Conservation (phyloP, 2,888 invertebrate species). For the Sipha maydis region DNA sequence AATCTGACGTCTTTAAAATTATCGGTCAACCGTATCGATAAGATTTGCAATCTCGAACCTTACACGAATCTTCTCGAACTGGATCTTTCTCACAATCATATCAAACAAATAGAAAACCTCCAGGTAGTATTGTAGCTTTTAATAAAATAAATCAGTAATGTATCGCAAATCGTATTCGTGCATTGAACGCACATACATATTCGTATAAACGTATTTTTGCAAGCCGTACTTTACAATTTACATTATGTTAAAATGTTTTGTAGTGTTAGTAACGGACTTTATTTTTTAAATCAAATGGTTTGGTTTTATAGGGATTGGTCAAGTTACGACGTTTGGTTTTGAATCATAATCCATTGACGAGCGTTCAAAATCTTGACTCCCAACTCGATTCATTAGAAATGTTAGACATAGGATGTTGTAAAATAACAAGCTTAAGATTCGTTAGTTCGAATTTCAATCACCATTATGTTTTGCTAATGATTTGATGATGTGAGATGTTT, state of each 20-base stretch:
- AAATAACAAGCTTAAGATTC: conserved; percentile 32
- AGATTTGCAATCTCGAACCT: conserved; percentile 36
- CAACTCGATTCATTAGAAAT: conserved; percentile 42
- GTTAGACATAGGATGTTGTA: conserved; percentile 30
- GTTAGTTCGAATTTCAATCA: background rate
- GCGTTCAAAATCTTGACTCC: conserved; percentile 37
- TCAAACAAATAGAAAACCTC: conserved; percentile 30
- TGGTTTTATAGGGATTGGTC: conserved; percentile 13
- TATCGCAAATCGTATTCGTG: too few species aligned
- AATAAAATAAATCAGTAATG: background rate
- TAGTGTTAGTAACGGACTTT: too few species aligned
- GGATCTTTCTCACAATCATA: conserved; percentile 48
- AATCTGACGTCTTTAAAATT: conserved; percentile 54
- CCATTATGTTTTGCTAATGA: too few species aligned
- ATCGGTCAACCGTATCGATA: conserved; percentile 43
- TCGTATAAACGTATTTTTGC: too few species aligned
- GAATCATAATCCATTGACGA: conserved; percentile 45
- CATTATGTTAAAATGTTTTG: too few species aligned
- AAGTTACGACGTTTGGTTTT: conserved; percentile 36
- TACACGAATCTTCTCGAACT: conserved; percentile 31
- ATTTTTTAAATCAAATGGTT: background rate
- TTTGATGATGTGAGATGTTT: too few species aligned
- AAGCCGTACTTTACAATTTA: too few species aligned
- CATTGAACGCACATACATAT: too few species aligned
- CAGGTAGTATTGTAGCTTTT: conserved; percentile 22